Evolutionary conservation across 2,888 invertebrate genomes (phyloP).

Genomic region (Nomada lathburiana): DNA sequence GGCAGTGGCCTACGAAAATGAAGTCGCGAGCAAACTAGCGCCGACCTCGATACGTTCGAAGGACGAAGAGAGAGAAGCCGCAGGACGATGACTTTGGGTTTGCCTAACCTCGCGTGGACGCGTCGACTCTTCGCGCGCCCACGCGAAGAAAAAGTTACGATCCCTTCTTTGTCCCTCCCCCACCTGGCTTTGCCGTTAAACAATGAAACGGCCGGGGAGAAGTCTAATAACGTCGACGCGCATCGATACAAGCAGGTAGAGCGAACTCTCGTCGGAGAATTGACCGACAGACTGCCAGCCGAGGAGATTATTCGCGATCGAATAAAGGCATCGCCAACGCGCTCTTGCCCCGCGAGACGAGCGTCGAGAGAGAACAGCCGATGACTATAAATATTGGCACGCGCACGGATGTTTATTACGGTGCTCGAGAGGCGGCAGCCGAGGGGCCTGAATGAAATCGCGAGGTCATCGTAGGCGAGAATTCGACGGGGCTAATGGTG

Average conservation of each 20-base stretch:
- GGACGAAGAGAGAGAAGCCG: slow-evolving; percentile 45
- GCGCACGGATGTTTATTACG: slow-evolving; percentile 23
- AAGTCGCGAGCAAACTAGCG: not conserved
- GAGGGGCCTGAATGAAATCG: slow-evolving; percentile 51
- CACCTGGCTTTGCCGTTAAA: slow-evolving; percentile 70
- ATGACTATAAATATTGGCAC: not conserved
- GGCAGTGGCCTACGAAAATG: not conserved
- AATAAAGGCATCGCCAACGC: slow-evolving; percentile 28
- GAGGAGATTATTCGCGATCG: slow-evolving; percentile 12
- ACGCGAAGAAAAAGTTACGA: slow-evolving; percentile 69
- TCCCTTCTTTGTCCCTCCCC: slow-evolving; percentile 71
- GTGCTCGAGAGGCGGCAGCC: slow-evolving; percentile 8
- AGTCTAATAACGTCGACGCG: slow-evolving; percentile 62
- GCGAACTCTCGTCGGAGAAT: slow-evolving; percentile 15
- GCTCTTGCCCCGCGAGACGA: not conserved
- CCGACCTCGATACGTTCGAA: slow-evolving; percentile 37
- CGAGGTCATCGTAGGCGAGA: slow-evolving; percentile 46
- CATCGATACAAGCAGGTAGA: slow-evolving; percentile 51
- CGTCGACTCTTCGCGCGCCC: slow-evolving; percentile 72
- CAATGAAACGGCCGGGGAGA: slow-evolving; percentile 62
- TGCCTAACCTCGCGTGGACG: slow-evolving; percentile 67
- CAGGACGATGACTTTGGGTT: slow-evolving; percentile 60
- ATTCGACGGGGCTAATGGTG: slow-evolving; percentile 62
- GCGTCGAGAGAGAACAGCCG: not conserved
- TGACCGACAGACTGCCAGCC: not conserved